Evolutionary conservation across 1,140 invertebrate genomes (phyloP).

Genomic region (Cyphomyrmex costatus): DNA sequence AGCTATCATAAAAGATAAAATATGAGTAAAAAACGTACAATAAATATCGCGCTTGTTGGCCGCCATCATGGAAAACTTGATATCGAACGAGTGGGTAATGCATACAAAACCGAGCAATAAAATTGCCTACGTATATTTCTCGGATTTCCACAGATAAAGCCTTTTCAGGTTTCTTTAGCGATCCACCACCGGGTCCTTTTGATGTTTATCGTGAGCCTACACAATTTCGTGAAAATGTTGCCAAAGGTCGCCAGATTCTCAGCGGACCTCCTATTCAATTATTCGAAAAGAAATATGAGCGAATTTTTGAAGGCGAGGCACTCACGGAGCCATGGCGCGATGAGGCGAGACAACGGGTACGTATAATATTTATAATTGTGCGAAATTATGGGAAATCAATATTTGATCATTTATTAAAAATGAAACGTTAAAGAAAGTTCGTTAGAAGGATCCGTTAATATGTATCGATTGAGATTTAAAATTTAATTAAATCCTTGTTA

Average conservation of each 20-base stretch:
- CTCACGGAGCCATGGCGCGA: slow-evolving; percentile 64
- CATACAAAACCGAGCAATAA: slow-evolving; percentile 32
- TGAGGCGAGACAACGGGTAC: slow-evolving; percentile 50
- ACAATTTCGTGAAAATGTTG: slow-evolving; percentile 61
- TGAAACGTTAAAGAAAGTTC: neutral
- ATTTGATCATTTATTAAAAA: slow-evolving; percentile 12
- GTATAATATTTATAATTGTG: neutral
- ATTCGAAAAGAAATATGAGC: slow-evolving; percentile 75
- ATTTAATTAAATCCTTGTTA: slow-evolving; percentile 25
- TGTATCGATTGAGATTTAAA: slow-evolving; percentile 29
- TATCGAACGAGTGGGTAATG: slow-evolving; percentile 80
- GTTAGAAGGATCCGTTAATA: too few species aligned
- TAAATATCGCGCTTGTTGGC: slow-evolving; percentile 43
- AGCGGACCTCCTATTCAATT: slow-evolving; percentile 58
- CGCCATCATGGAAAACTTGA: slow-evolving; percentile 78
- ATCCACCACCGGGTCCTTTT: slow-evolving; percentile 72
- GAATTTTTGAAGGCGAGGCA: slow-evolving; percentile 79
- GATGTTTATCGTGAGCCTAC: slow-evolving; percentile 57
- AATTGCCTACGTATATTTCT: neutral
- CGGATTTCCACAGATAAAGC: neutral
- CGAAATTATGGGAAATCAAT: neutral
- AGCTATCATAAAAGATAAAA: neutral
- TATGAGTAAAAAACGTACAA: slow-evolving; percentile 24
- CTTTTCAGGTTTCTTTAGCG: slow-evolving; percentile 78
- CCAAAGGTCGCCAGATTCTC: slow-evolving; percentile 69